Evolutionary conservation across 2,797 vertebrate species (phyloP).

Genomic region (Onychomys leucogaster): DNA sequence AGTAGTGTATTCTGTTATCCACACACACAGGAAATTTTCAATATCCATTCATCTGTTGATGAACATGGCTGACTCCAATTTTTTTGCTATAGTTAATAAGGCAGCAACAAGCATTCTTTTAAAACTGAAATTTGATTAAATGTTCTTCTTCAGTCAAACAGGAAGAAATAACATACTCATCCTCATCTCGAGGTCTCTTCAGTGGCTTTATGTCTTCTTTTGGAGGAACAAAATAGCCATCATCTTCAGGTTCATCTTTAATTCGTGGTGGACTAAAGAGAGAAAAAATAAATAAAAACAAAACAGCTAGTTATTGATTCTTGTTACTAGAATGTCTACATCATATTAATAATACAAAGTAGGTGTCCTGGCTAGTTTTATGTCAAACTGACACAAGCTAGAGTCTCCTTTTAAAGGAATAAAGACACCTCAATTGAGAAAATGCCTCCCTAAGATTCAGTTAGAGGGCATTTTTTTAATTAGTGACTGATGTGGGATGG

Average conservation of each 20-base stretch:
- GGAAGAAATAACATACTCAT: slow-evolving; percentile 91
- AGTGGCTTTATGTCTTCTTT: slow-evolving; percentile 92
- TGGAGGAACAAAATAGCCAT: slow-evolving; percentile 91
- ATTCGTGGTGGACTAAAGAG: slow-evolving; percentile 90
- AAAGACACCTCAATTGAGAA: not conserved
- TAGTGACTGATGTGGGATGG: not conserved
- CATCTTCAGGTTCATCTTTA: slow-evolving; percentile 94
- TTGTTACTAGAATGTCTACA: not conserved
- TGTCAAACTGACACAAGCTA: not conserved
- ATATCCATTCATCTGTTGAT: not conserved
- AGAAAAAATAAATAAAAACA: slow-evolving; percentile 63
- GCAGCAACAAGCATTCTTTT: not conserved
- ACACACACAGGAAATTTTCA: not conserved
- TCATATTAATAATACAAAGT: not conserved
- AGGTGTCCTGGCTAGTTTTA: not conserved
- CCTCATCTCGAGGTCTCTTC: slow-evolving; percentile 93
- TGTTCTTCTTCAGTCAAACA: slow-evolving; percentile 18
- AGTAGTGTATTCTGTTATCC: not conserved
- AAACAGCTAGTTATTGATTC: not conserved
- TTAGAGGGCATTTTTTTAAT: not conserved
- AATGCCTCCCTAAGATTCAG: not conserved
- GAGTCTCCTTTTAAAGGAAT: not conserved
- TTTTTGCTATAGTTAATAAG: not conserved
- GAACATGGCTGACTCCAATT: not conserved
- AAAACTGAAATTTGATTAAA: not conserved